These are phyloP conservation scores for Drosophila nasuta DNA, from an alignment of 1,140 invertebrate species.

Conservation along the genomic window DNA sequence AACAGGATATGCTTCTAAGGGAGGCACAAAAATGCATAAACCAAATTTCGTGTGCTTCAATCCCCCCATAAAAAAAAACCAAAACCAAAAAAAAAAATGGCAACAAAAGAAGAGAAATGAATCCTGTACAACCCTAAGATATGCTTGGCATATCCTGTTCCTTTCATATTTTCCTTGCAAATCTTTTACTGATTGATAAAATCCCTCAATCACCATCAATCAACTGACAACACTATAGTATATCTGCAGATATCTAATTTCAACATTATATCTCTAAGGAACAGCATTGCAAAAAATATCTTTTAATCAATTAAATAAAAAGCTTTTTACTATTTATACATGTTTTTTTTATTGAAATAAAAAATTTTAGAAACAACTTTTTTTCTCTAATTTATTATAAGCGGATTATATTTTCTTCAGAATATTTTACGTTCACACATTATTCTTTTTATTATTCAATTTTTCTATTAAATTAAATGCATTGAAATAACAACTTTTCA, in stretches of 20 bases:
- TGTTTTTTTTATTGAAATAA: too few relatives aligned
- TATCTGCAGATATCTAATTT: too few relatives aligned
- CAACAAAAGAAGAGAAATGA: conserved; percentile 6
- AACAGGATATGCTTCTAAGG: conserved; percentile 64
- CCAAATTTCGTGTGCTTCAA: conserved; percentile 43
- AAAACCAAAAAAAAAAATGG: not conserved
- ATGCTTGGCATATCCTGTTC: conserved; percentile 6
- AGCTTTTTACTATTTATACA: too few relatives aligned
- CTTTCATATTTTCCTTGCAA: not conserved
- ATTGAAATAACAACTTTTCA: too few relatives aligned
- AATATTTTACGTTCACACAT: too few relatives aligned
- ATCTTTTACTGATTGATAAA: not conserved
- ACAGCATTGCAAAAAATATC: not conserved
- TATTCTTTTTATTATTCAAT: too few relatives aligned
- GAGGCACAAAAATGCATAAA: conserved; percentile 39
- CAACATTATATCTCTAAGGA: too few relatives aligned
- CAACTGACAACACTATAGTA: not conserved
- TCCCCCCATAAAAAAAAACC: conserved; percentile 14
- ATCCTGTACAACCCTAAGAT: conserved; percentile 13
- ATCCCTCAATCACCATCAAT: not conserved
- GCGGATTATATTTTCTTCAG: too few relatives aligned
- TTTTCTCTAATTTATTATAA: too few relatives aligned
- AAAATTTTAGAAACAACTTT: too few relatives aligned
- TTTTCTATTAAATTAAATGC: too few relatives aligned
- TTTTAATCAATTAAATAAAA: too few relatives aligned